phyloP scores from a whole-genome alignment of 2,113 vertebrate genomes.

The Cariama cristata region DNA sequence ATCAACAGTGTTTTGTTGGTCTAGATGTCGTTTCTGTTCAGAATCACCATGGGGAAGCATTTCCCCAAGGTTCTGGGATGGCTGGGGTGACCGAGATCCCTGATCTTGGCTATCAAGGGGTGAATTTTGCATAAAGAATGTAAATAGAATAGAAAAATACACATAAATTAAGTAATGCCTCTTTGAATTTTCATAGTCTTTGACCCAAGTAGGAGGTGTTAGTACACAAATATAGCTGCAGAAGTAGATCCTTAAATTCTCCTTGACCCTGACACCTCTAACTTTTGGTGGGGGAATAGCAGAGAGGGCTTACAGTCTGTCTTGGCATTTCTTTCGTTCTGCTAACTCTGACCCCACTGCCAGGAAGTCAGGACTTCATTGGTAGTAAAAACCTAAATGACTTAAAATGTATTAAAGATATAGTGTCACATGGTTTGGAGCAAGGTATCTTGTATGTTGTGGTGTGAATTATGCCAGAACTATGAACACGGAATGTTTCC shows the following conservation, averaged over 20 bases:
- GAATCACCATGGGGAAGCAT: background rate
- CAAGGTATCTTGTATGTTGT: background rate
- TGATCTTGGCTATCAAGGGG: background rate
- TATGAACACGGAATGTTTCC: background rate
- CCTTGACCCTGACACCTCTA: background rate
- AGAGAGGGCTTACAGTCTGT: background rate
- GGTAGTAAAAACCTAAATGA: background rate
- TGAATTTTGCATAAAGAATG: background rate
- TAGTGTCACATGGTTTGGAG: background rate
- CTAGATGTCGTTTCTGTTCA: background rate
- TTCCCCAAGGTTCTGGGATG: background rate
- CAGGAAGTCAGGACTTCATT: background rate
- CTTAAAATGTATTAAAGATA: background rate
- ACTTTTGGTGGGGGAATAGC: background rate
- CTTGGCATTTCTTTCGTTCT: background rate
- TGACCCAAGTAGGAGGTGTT: background rate
- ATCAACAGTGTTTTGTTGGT: background rate
- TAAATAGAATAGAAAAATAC: background rate
- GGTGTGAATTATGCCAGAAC: background rate
- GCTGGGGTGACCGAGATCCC: background rate
- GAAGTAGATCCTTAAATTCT: background rate
- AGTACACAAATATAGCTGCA: background rate
- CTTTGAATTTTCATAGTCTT: background rate
- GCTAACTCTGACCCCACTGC: background rate
- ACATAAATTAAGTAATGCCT: background rate